Evolutionary conservation across 2,888 invertebrate species (phyloP), one percentile per base, ranked within the genome.

Genomic region (Alentia gelatinosa): DNA sequence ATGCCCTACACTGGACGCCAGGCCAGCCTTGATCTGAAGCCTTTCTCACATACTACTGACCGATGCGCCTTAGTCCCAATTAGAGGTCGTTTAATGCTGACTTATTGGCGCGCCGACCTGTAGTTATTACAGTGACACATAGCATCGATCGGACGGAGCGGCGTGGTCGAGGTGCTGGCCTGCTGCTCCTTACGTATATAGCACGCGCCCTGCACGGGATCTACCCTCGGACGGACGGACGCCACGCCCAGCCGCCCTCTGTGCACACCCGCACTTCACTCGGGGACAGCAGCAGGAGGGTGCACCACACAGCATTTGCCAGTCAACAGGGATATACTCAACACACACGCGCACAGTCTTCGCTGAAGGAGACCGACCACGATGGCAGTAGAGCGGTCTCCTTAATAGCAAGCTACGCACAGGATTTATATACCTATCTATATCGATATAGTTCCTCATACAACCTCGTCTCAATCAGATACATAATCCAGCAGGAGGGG

Each of bases 361-460:
- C 30, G 74, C 74, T 30, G 26, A 79, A 79, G 79, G 79, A 79
- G 79, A 79, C 79, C 39, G 79, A 79, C 39, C 35, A 35, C 33
- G 35, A 79, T 35, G 79, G 79, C 79, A 37, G 79, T 79, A 79
- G 79, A 23, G 79, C 39, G 39, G 79, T 79, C 79, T 79, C 79
- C 79, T 37, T 79, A 79, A 33, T 35, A 37, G 1, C 79, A 26
- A 68, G 26, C 33, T 68, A 30, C 30, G 68, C 68, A 56, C 12
- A 68, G 68, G 68, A 47, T 47, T 12, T 47, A 47, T 47, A 47
- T 47, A 47, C 9, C 19, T 47, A 47, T 12, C 47, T 47, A 47
- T 19, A 19, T 47, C 47, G 68, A 56, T 56, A 30, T 33, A 26
- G 12, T 68, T 68, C 3, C 30, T 12, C 26, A 68, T 26, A 68